Percentiles rank a stretch among this genome's conserved stretches.
Conservation (phyloP, 2,888 invertebrate species). For the Drosophila engyochracea region DNA sequence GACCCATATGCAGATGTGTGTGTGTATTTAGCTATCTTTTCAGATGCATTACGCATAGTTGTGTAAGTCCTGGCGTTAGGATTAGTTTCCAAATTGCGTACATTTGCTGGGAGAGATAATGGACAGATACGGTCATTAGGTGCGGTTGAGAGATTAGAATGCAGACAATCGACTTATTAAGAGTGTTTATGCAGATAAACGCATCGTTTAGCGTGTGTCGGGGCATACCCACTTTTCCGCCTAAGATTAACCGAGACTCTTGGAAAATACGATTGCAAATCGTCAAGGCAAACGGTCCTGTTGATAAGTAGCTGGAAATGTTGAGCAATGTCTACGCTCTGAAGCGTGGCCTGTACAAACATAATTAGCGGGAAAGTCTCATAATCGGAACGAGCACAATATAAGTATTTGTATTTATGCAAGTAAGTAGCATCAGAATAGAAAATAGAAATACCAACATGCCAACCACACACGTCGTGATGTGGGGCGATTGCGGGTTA, state of each 20-base stretch:
- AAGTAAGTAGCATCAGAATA: conserved; percentile 22
- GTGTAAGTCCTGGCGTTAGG: conserved; percentile 77
- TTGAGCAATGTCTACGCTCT: conserved; percentile 44
- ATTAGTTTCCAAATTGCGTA: conserved; percentile 65
- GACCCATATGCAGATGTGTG: conserved; percentile 1
- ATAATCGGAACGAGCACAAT: conserved; percentile 43
- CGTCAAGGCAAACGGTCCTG: conserved; percentile 18
- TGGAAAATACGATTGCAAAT: conserved; percentile 65
- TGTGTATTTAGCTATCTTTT: conserved; percentile 22
- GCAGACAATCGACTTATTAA: conserved; percentile 80
- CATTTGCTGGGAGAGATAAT: conserved; percentile 68
- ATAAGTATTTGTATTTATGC: not conserved
- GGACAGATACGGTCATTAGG: conserved; percentile 68
- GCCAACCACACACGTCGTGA: conserved; percentile 68
- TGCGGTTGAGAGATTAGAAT: conserved; percentile 65
- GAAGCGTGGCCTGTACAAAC: conserved; percentile 58
- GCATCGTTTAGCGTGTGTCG: conserved; percentile 82
- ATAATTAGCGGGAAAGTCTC: conserved; percentile 70
- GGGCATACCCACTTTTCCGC: conserved; percentile 83
- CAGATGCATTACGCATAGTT: conserved; percentile 52
- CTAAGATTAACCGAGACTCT: conserved; percentile 64
- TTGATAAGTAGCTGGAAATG: conserved; percentile 58
- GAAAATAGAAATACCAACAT: conserved; percentile 62
- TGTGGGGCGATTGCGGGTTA: conserved; percentile 39
- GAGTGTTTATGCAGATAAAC: conserved; percentile 83